phyloP scores from a whole-genome alignment of 2,888 invertebrate species.

The Pterobdella sp. region DNA sequence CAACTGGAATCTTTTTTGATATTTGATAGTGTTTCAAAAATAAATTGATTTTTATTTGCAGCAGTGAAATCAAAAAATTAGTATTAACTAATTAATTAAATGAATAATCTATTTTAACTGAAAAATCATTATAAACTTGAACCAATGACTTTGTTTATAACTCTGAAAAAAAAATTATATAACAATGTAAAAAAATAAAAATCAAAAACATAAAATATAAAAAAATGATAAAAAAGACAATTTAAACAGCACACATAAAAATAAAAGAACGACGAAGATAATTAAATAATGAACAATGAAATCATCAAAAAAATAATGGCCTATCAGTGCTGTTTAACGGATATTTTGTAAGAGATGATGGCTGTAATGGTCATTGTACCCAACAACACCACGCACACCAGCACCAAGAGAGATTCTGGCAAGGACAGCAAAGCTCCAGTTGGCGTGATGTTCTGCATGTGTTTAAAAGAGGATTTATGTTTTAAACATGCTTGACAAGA shows the following conservation, averaged over 20 bases:
- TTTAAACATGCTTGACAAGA: too few relatives aligned
- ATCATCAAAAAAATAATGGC: too few relatives aligned
- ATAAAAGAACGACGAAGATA: neutral
- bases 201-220: neutral
- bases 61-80: too few relatives aligned
- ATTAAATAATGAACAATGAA: too few relatives aligned
- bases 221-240: neutral
- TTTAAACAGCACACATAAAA: neutral
- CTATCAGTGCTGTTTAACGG: neutral
- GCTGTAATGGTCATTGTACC: neutral
- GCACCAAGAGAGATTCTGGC: slow-evolving; percentile 5
- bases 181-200: neutral
- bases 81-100: too few relatives aligned
- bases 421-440: neutral
- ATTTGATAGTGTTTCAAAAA: too few relatives aligned
- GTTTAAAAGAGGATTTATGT: too few relatives aligned
- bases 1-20: too few relatives aligned
- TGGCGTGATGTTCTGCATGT: neutral
- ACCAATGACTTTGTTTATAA: too few relatives aligned
- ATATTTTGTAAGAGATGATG: neutral
- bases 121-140: too few relatives aligned
- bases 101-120: too few relatives aligned
- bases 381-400: neutral
- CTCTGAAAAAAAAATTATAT: neutral
- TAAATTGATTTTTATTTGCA: too few relatives aligned